Conservation (phyloP, 1,140 invertebrate species). For the Leptestheria dahalacensis region DNA sequence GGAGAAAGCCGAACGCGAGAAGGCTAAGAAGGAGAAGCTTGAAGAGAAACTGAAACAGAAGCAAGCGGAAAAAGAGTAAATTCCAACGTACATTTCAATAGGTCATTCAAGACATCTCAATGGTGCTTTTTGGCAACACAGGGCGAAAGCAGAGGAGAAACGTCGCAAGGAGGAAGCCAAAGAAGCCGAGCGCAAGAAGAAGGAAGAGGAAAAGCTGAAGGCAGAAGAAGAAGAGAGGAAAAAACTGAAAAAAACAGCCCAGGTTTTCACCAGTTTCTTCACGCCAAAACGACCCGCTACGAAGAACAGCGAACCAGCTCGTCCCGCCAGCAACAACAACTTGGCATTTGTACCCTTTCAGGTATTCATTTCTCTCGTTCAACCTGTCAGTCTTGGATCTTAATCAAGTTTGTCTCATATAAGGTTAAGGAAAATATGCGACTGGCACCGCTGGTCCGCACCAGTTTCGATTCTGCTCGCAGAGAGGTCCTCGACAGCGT, state of each 20-base stretch:
- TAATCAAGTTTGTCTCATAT: slow-evolving; percentile 22
- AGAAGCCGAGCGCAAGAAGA: slow-evolving; percentile 35
- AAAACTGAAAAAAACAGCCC: slow-evolving; percentile 53
- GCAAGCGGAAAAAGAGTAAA: slow-evolving; percentile 5
- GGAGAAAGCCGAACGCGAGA: not conserved
- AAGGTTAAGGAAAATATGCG: slow-evolving; percentile 75
- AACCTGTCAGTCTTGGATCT: slow-evolving; percentile 17
- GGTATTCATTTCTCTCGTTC: slow-evolving; percentile 13
- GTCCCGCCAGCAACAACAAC: slow-evolving; percentile 28
- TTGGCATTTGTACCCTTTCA: slow-evolving; percentile 20
- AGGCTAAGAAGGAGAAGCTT: slow-evolving; percentile 1
- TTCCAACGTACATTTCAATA: not conserved
- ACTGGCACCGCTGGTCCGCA: slow-evolving; percentile 49
- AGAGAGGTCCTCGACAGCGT: slow-evolving; percentile 35
- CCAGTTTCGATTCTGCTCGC: slow-evolving; percentile 32
- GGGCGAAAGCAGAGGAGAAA: slow-evolving; percentile 13
- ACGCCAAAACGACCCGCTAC: slow-evolving; percentile 30
- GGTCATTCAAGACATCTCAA: not conserved
- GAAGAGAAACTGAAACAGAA: slow-evolving; percentile 6
- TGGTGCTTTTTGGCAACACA: not conserved
- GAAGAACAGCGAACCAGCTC: slow-evolving; percentile 24
- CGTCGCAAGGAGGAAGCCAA: slow-evolving; percentile 25
- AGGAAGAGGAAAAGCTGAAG: slow-evolving; percentile 34
- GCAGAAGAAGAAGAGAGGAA: slow-evolving; percentile 38
- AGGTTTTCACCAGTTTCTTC: slow-evolving; percentile 64